phyloP scores from a whole-genome alignment of 1,140 invertebrate species.

The Centruroides vittatus region DNA sequence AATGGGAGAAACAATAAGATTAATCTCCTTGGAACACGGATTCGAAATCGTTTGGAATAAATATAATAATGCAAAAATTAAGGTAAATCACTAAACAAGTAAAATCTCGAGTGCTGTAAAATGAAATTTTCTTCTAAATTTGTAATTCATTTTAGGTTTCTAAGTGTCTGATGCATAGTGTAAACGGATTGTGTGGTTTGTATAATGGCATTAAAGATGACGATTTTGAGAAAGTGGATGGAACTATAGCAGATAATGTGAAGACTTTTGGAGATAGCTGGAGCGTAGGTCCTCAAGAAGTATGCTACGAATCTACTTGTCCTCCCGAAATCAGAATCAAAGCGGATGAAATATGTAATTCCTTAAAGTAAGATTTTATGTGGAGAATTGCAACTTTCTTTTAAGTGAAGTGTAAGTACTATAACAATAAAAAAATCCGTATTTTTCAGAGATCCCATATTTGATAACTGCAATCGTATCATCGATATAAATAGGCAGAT shows the following conservation, averaged over 20 bases:
- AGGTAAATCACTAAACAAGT: conserved; percentile 29
- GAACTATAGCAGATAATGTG: conserved; percentile 39
- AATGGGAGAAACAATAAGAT: conserved; percentile 47
- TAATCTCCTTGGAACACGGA: conserved; percentile 49
- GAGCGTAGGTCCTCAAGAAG: conserved; percentile 32
- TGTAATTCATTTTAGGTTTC: conserved; percentile 24
- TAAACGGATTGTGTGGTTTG: conserved; percentile 62
- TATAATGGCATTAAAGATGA: conserved; percentile 47
- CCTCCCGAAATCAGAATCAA: conserved; percentile 39
- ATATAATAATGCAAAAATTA: conserved; percentile 51
- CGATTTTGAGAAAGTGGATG: conserved; percentile 52
- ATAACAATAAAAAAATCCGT: too few relatives aligned
- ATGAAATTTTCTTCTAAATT: not conserved
- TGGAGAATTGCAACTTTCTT: too few relatives aligned
- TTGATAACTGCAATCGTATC: too few relatives aligned
- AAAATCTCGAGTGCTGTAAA: not conserved
- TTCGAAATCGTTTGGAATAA: conserved; percentile 55
- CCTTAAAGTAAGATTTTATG: conserved; percentile 21
- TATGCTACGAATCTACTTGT: conserved; percentile 41
- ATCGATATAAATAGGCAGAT: too few relatives aligned
- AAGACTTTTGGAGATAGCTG: conserved; percentile 57
- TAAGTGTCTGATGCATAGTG: conserved; percentile 39
- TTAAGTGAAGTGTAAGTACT: too few relatives aligned
- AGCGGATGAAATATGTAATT: conserved; percentile 45
- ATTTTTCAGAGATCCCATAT: too few relatives aligned